phyloP scores from a whole-genome alignment of 2,888 invertebrate species.

The Heliothis peltigera region DNA sequence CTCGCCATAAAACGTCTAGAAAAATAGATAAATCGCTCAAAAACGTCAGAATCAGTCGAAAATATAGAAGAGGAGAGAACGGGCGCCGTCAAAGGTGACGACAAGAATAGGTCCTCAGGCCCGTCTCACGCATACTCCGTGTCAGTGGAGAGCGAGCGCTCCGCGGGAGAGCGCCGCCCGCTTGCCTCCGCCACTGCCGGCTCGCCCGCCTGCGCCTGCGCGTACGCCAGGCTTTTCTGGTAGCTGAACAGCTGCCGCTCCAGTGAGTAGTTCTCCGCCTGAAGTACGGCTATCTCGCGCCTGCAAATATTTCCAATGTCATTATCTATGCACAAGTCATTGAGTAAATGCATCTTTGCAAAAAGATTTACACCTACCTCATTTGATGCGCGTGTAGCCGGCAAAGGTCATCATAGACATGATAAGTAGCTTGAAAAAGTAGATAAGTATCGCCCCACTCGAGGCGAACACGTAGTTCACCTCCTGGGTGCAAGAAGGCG shows the following conservation, averaged over 20 bases:
- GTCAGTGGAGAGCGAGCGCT: slow-evolving; percentile 91
- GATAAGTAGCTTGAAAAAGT: slow-evolving; percentile 94
- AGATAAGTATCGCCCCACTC: slow-evolving; percentile 96
- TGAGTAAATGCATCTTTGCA: neutral
- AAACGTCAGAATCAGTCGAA: slow-evolving; percentile 89
- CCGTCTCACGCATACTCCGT: slow-evolving; percentile 93
- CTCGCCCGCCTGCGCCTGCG: slow-evolving; percentile 91
- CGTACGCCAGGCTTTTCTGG: slow-evolving; percentile 94
- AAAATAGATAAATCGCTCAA: slow-evolving; percentile 90
- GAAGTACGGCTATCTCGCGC: slow-evolving; percentile 94
- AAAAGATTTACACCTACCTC: slow-evolving; percentile 88
- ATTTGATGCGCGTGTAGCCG: slow-evolving; percentile 95
- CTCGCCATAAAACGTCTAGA: slow-evolving; percentile 89
- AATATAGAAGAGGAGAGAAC: slow-evolving; percentile 83
- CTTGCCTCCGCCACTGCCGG: slow-evolving; percentile 78
- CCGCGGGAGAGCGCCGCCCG: slow-evolving; percentile 87
- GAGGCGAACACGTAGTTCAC: slow-evolving; percentile 93
- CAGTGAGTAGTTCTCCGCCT: slow-evolving; percentile 95
- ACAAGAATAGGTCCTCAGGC: slow-evolving; percentile 55
- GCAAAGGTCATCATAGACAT: slow-evolving; percentile 95
- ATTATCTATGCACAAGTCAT: neutral
- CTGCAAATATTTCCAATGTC: slow-evolving; percentile 81
- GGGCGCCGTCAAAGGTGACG: slow-evolving; percentile 71
- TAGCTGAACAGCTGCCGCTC: slow-evolving; percentile 95
- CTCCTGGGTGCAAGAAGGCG: slow-evolving; percentile 92